A percentile compares a stretch with the other conserved stretches of the same genome.
phyloP scores from a whole-genome alignment of 2,797 vertebrate genomes.

The Triplophysa yarkandensis region DNA sequence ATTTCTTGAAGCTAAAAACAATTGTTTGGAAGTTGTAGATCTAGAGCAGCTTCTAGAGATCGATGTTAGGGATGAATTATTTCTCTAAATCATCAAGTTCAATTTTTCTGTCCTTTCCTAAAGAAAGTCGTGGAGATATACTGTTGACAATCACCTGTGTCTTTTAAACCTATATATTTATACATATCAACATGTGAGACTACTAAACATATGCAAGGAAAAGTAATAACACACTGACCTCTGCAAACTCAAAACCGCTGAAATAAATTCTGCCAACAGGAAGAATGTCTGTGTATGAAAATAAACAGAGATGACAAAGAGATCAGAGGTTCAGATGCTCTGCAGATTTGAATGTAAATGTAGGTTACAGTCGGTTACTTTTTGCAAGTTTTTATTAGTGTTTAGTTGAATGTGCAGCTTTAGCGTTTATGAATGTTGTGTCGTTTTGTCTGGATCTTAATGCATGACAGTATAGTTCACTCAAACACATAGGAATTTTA shows the following conservation, averaged over 20 bases:
- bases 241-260: background rate
- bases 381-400: background rate
- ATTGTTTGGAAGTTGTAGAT: no score
- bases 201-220: slow-evolving; percentile 10
- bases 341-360: background rate
- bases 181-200: background rate
- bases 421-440: slow-evolving; percentile 1
- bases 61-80: background rate
- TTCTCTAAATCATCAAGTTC: no score
- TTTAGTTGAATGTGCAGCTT: background rate
- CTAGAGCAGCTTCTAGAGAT: background rate
- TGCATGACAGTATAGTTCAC: background rate
- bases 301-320: background rate
- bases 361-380: background rate
- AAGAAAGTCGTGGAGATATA: slow-evolving; percentile 14
- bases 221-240: slow-evolving; percentile 8
- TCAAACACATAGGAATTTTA: background rate
- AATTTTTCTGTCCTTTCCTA: background rate
- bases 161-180: background rate
- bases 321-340: slow-evolving; percentile 13
- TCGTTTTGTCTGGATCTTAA: background rate
- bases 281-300: background rate
- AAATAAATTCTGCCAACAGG: background rate
- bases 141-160: slow-evolving; percentile 31
- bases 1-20: no score